Conservation (phyloP, 2,888 invertebrate species). For the Galerucella nymphaeae region DNA sequence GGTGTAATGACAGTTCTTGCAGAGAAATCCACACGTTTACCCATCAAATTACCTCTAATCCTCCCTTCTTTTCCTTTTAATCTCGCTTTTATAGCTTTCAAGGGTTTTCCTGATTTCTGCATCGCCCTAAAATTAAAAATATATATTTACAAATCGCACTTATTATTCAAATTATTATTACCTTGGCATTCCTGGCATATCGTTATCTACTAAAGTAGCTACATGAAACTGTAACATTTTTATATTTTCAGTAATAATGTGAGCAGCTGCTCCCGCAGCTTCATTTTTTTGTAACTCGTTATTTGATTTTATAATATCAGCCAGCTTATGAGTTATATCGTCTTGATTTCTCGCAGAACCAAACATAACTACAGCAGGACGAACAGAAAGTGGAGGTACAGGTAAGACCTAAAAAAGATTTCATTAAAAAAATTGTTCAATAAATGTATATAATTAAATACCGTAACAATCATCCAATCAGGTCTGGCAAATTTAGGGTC, state of each 20-base stretch:
- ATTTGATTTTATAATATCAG: slow-evolving; percentile 98
- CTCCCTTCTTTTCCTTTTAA: slow-evolving; percentile 98
- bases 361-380: slow-evolving; percentile 99
- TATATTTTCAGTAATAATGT: slow-evolving; percentile 96
- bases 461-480: slow-evolving; percentile 99
- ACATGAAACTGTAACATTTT: slow-evolving; percentile 99
- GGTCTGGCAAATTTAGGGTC: slow-evolving; percentile 97
- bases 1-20: slow-evolving; percentile 99
- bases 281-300: slow-evolving; percentile 96
- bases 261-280: slow-evolving; percentile 95
- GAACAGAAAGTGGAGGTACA: slow-evolving; percentile 94
- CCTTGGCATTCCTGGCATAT: slow-evolving; percentile 97
- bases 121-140: slow-evolving; percentile 78
- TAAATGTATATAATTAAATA: slow-evolving; percentile 57
- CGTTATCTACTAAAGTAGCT: slow-evolving; percentile 97
- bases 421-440: neutral
- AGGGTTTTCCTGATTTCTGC: slow-evolving; percentile 98
- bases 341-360: slow-evolving; percentile 99
- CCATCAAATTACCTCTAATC: slow-evolving; percentile 99
- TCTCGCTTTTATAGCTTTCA: slow-evolving; percentile 97
- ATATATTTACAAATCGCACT: too few relatives aligned
- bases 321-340: slow-evolving; percentile 98
- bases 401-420: slow-evolving; percentile 70
- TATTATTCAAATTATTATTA: slow-evolving; percentile 52
- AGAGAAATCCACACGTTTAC: slow-evolving; percentile 99